A percentile compares a stretch with the other conserved stretches of the same genome.
These are phyloP conservation scores for Lycocorax pyrrhopterus DNA, from an alignment of 2,113 vertebrate genomes.

Conservation along the genomic window DNA sequence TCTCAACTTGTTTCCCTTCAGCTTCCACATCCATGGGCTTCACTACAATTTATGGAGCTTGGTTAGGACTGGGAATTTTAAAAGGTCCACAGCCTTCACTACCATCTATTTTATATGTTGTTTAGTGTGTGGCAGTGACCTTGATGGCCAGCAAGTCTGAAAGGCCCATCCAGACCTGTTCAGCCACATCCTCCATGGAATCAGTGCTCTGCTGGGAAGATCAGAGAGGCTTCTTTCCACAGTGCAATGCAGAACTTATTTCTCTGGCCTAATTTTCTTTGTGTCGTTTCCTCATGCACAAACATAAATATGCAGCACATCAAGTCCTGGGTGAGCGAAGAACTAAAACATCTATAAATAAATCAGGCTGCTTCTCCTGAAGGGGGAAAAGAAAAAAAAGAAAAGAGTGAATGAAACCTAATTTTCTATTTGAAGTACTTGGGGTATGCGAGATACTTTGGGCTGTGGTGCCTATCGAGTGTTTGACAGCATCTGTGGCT, in stretches of 20 bases:
- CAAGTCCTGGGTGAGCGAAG: slow-evolving; percentile 25
- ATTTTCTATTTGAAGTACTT: slow-evolving; percentile 48
- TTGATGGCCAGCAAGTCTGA: neutral
- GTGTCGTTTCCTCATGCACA: slow-evolving; percentile 29
- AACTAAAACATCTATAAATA: slow-evolving; percentile 57
- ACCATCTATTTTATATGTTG: neutral
- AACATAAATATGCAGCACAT: slow-evolving; percentile 52
- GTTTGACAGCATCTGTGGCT: neutral
- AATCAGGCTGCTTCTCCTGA: slow-evolving; percentile 40
- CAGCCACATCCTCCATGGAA: neutral
- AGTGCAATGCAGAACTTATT: neutral
- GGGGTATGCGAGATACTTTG: neutral
- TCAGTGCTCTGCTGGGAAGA: neutral
- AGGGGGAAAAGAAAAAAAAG: neutral
- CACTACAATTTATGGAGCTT: neutral
- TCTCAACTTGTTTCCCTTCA: neutral
- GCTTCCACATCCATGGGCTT: neutral
- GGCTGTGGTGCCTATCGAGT: neutral
- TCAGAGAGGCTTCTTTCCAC: neutral
- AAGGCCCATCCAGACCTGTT: neutral
- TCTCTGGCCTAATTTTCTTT: slow-evolving; percentile 46
- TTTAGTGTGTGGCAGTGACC: neutral
- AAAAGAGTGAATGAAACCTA: slow-evolving; percentile 32
- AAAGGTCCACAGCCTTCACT: neutral
- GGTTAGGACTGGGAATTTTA: neutral